These are phyloP conservation scores for Riptortus pedestris DNA, from an alignment of 1,140 invertebrate genomes.

Conservation along the genomic window DNA sequence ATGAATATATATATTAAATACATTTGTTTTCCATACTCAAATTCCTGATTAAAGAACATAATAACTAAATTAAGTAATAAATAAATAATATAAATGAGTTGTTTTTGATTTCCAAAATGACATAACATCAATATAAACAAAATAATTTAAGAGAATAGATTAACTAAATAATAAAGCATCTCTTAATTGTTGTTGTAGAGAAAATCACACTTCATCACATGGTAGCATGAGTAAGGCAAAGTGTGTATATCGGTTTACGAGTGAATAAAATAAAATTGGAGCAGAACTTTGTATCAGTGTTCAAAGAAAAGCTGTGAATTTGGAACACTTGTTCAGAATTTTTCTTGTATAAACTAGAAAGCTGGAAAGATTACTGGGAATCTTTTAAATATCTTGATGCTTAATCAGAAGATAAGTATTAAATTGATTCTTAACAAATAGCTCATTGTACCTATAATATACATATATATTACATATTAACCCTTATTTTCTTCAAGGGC, in stretches of 20 bases:
- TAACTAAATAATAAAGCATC: not conserved
- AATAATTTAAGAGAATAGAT: not conserved
- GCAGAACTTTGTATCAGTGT: not conserved
- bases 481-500: not conserved
- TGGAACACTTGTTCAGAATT: not conserved
- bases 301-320: not conserved
- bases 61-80: too few species aligned
- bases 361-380: not conserved
- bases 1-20: too few species aligned
- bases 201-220: constrained; percentile 25
- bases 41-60: too few species aligned
- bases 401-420: not conserved
- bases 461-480: too few species aligned
- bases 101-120: too few species aligned
- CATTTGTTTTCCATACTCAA: too few species aligned
- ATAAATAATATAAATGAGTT: too few species aligned
- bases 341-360: not conserved
- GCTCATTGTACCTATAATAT: constrained; percentile 1
- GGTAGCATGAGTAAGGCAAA: constrained; percentile 19
- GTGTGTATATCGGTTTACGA: not conserved
- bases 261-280: constrained; percentile 1
- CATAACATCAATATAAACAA: constrained; percentile 2
- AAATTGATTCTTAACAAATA: not conserved
- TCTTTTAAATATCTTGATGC: not conserved
- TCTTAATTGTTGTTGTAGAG: not conserved